phyloP scores from a whole-genome alignment of 2,888 invertebrate genomes.

The Euplexia lucipara region DNA sequence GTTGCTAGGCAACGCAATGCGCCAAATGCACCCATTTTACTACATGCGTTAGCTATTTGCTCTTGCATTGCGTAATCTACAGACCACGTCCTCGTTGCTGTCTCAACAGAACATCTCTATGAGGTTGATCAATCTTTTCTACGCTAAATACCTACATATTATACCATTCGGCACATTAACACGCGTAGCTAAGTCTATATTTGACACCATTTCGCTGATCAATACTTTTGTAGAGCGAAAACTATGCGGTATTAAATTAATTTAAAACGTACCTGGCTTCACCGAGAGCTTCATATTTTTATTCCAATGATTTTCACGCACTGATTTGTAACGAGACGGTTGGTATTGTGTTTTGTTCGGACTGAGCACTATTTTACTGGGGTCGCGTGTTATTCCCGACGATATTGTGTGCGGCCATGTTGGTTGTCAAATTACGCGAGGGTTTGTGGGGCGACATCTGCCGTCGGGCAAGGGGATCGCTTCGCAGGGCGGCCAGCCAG shows the following conservation, averaged over 20 bases:
- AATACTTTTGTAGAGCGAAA: constrained; percentile 70
- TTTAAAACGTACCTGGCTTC: constrained; percentile 59
- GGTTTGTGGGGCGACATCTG: constrained; percentile 77
- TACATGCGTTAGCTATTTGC: constrained; percentile 65
- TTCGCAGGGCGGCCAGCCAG: constrained; percentile 60
- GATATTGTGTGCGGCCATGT: constrained; percentile 64
- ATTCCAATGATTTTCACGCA: constrained; percentile 47
- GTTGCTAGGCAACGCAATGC: constrained; percentile 87
- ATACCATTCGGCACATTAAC: constrained; percentile 27
- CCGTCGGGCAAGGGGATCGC: constrained; percentile 65
- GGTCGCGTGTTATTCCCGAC: constrained; percentile 72
- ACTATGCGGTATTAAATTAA: constrained; percentile 32
- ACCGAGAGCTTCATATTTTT: constrained; percentile 54
- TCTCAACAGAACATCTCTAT: constrained; percentile 25
- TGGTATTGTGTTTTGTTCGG: constrained; percentile 34
- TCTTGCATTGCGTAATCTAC: constrained; percentile 64
- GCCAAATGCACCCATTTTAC: constrained; percentile 79
- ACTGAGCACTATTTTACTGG: constrained; percentile 67
- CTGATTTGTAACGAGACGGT: constrained; percentile 35
- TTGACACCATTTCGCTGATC: constrained; percentile 73
- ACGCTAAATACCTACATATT: constrained; percentile 19
- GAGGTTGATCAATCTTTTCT: constrained; percentile 17
- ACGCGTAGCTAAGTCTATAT: constrained; percentile 45
- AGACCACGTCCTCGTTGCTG: constrained; percentile 24
- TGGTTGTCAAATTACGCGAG: constrained; percentile 67